Evolutionary conservation across 1,140 invertebrate species (phyloP).

Genomic region (Drosophila sproati): DNA sequence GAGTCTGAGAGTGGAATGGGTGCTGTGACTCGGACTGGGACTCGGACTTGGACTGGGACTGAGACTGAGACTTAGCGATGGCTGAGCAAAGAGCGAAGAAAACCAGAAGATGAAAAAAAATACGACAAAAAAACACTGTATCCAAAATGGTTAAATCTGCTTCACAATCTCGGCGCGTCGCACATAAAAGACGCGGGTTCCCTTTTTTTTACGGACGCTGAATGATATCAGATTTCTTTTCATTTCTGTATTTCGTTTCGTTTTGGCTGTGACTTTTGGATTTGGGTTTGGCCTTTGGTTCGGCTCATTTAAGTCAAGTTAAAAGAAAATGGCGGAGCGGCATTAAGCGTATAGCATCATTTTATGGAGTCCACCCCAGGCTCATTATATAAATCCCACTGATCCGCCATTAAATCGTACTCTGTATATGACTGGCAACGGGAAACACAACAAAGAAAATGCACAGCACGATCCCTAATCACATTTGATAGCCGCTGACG

Average conservation of each 20-base stretch:
- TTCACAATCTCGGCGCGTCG: constrained; percentile 65
- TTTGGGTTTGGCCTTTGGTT: constrained; percentile 23
- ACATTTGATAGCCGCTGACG: constrained; percentile 39
- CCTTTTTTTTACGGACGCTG: constrained; percentile 65
- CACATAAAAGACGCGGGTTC: constrained; percentile 69
- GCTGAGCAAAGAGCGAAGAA: constrained; percentile 2
- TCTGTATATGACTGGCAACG: constrained; percentile 39
- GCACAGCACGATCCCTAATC: constrained; percentile 10
- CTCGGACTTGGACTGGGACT: constrained; percentile 2
- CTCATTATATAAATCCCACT: constrained; percentile 80
- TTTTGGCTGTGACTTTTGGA: constrained; percentile 35
- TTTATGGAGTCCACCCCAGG: constrained; percentile 67
- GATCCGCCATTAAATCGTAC: constrained; percentile 71
- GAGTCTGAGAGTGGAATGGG: constrained; percentile 34
- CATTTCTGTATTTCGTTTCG: constrained; percentile 59
- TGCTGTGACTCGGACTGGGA: constrained; percentile 34
- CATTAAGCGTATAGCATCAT: constrained; percentile 53
- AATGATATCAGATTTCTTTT: constrained; percentile 82
- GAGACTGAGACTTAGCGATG: constrained; percentile 1
- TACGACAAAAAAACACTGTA: constrained; percentile 52
- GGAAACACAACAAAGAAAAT: constrained; percentile 40
- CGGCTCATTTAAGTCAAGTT: constrained; percentile 29
- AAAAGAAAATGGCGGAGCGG: constrained; percentile 62
- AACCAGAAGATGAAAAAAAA: constrained; percentile 17
- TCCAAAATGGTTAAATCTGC: constrained; percentile 79